phyloP scores from a whole-genome alignment of 2,797 vertebrate genomes.

The Gadopsis marmoratus region DNA sequence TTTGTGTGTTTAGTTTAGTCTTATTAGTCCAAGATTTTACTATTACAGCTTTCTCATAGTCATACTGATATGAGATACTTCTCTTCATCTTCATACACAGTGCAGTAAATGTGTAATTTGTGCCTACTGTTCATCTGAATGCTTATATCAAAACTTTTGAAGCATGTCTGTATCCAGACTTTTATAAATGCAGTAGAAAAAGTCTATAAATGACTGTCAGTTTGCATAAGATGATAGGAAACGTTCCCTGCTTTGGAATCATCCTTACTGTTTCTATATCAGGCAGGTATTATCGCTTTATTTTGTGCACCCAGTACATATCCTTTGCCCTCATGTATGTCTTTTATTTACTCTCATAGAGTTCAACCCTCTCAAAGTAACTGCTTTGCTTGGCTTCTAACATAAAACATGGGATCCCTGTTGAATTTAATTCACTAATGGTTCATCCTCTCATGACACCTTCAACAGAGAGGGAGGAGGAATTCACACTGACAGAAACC shows the following conservation, averaged over 20 bases:
- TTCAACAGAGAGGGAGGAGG: constrained; percentile 89
- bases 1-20: background rate
- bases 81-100: background rate
- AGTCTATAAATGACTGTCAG: background rate
- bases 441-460: constrained; percentile 1
- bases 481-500: constrained; percentile 89
- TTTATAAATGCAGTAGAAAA: background rate
- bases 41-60: background rate
- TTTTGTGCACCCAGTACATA: background rate
- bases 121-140: background rate
- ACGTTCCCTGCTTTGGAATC: background rate
- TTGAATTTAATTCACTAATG: background rate
- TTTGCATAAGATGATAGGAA: background rate
- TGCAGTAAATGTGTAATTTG: background rate
- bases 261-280: background rate
- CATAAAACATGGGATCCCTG: background rate
- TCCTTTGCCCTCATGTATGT: background rate
- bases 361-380: background rate
- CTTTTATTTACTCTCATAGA: background rate
- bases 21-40: background rate
- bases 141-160: background rate
- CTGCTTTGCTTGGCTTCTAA: too few species aligned
- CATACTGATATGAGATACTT: background rate
- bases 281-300: background rate
- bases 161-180: background rate